Base-by-base conservation (phyloP, 92 coral and sea anemone genomes). In the Actinernus sp. region DNA sequence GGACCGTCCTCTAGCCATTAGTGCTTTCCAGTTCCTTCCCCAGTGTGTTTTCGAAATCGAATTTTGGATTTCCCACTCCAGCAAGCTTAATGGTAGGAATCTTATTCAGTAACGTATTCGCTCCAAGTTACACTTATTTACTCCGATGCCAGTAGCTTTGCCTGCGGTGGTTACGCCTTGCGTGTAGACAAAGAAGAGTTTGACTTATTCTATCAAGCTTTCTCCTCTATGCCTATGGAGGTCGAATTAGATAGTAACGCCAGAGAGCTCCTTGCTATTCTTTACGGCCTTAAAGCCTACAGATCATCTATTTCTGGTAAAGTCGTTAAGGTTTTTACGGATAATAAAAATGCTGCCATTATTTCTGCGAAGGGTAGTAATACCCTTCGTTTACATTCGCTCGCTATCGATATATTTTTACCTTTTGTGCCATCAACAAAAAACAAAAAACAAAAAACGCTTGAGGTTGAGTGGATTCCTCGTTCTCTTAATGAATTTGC, bases 401-500 rank as follows among this genome's bases (percentile, higher is more conserved):
- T 52, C 19, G 66, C 83, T 8, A 41, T 75, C 22, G n/a, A 73
- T 49, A 73, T 73, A 29, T 48, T 31, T 24, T 6, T 23, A 16
- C 31, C 50, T 24, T 41, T 40, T 17, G 29, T 38, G 31, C 25
- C 74, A 0, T n/a, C n/a, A n/a, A n/a, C n/a, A n/a, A n/a, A n/a
- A n/a, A n/a, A n/a, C n/a, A n/a, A n/a, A n/a, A n/a, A n/a, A n/a
- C n/a, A n/a, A n/a, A n/a, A n/a, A n/a, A n/a, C n/a, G n/a, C 24
- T 75, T 21, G 54, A 61, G 25, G 40, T 53, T 11, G 65, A 39
- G 36, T 75, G 82, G 76, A 21, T 65, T n/a, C 82, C 76, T 26
- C 14, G 58, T 26, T 51, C 55, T 11, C 54, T 52, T 7, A 64
- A 74, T 58, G 63, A 25, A 44, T 61, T 25, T 10, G 40, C 51